Evolutionary conservation across 2,797 vertebrate species (phyloP), one percentile per base, ranked within the genome.

Genomic region (Acipenser transmontanus): DNA sequence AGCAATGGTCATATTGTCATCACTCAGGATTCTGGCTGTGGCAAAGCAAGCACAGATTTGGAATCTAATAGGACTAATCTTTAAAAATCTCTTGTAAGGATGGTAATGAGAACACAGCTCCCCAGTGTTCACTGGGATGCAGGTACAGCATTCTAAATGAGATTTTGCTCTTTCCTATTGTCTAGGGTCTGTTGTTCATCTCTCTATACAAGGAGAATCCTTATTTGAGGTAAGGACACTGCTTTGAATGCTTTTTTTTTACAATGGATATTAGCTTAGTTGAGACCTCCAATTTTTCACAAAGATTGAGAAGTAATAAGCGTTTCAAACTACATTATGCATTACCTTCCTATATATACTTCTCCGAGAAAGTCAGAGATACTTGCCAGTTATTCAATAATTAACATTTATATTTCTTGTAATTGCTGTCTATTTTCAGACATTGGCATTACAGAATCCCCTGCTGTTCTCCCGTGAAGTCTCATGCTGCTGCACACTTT

Each of bases 121-220:
- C 54, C 64, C 48, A 59, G 50, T 12, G 13, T 12, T 50, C 47
- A 49, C 56, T 66, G 59, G 8, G 54, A 20, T 59, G 51, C 8
- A 51, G 17, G 34, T 48, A 66, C 64, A 66, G 70, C 62, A 71
- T 69, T 71, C 70, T 56, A 62, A 10, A 14, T 50, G 52, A 7
- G 34, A 47, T 61, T 20, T 34, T 12, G 49, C 47, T 11, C 61
- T 59, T 47, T 49, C 60, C 63, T 47, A 49, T 48, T 61, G 60
- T 47, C 64, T 48, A 57, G 47, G 51, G 52, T 7, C 63, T 51
- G 62, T 17, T 11, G 7, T 67, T 71, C 62, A 73, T 67, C 68
- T 69, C 69, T 70, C 72, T 48, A 67, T 50, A 34, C 34, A 34
- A 57, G 57, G 51, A 67, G 64, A 69, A 54, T 50, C 50, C 65